These are phyloP conservation scores for Crocidura indochinensis DNA, from an alignment of 2,797 vertebrate genomes.

Conservation along the genomic window DNA sequence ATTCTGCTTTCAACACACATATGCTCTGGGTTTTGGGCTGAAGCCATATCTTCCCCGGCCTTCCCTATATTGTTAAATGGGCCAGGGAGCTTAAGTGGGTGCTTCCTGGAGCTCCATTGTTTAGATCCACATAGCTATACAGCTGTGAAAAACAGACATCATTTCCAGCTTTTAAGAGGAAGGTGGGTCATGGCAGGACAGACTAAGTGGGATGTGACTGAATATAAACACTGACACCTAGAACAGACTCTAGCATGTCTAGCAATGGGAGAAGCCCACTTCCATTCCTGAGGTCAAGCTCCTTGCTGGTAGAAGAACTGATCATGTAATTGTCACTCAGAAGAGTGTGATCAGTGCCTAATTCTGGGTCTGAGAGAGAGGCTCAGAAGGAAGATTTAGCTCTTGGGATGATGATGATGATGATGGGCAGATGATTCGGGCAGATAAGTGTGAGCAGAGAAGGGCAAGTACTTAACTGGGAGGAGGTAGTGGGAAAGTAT, in stretches of 20 bases:
- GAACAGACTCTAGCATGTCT: background rate
- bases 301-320: background rate
- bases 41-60: too few relatives aligned
- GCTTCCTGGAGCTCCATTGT: conserved; percentile 55
- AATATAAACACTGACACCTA: background rate
- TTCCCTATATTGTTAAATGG: background rate
- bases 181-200: conserved; percentile 29
- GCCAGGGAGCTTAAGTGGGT: background rate
- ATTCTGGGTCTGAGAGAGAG: background rate
- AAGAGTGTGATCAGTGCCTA: background rate
- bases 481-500: background rate
- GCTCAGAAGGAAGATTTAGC: background rate
- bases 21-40: background rate
- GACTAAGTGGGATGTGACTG: background rate
- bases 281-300: background rate
- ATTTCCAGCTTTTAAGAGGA: conserved; percentile 26
- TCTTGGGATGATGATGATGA: background rate
- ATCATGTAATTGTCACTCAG: background rate
- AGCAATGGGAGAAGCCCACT: background rate
- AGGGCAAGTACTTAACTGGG: background rate
- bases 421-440: too few relatives aligned
- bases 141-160: conserved; percentile 53
- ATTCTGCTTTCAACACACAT: background rate
- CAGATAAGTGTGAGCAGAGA: background rate
- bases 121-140: conserved; percentile 6